Percentiles rank a stretch among this genome's conserved stretches.
Evolutionary conservation across 2,888 invertebrate species (phyloP).

Genomic region (Leptogaster cylindrica): DNA sequence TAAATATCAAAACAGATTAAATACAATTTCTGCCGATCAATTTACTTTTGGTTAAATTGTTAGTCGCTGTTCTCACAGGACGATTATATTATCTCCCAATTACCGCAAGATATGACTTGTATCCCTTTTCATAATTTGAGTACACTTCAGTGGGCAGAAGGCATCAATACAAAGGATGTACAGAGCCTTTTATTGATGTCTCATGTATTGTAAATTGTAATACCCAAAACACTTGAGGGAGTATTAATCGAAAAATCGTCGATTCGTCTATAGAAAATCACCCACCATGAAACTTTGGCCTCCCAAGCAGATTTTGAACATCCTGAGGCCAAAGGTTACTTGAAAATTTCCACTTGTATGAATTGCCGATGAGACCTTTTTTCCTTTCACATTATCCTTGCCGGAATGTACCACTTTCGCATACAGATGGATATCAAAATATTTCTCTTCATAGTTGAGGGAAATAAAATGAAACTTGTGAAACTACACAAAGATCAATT

Average conservation of each 20-base stretch:
- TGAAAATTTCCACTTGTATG: constrained; percentile 18
- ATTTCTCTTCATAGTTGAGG: constrained; percentile 2
- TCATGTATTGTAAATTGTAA: constrained; percentile 14
- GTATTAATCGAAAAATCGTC: constrained; percentile 14
- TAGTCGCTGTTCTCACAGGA: neutral
- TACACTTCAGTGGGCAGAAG: neutral
- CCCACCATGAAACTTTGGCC: constrained; percentile 2
- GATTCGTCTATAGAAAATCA: constrained; percentile 11
- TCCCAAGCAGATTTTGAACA: constrained; percentile 9
- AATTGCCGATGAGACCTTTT: neutral
- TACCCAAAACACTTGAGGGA: constrained; percentile 18
- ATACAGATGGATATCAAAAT: constrained; percentile 15
- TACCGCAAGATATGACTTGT: constrained; percentile 15
- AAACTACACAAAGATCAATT: too few species aligned
- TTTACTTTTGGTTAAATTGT: constrained; percentile 15
- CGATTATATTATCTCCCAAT: constrained; percentile 12
- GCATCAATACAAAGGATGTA: neutral
- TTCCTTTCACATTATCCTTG: constrained; percentile 7
- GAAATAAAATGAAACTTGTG: too few species aligned
- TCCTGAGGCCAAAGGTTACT: constrained; percentile 24
- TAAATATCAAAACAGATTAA: neutral
- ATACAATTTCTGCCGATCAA: constrained; percentile 13
- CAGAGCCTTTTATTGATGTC: constrained; percentile 22
- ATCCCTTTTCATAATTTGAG: constrained; percentile 15
- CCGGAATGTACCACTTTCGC: constrained; percentile 7